These are phyloP conservation scores for Sarcoramphus papa DNA, from an alignment of 2,797 vertebrate species.

Conservation along the genomic window DNA sequence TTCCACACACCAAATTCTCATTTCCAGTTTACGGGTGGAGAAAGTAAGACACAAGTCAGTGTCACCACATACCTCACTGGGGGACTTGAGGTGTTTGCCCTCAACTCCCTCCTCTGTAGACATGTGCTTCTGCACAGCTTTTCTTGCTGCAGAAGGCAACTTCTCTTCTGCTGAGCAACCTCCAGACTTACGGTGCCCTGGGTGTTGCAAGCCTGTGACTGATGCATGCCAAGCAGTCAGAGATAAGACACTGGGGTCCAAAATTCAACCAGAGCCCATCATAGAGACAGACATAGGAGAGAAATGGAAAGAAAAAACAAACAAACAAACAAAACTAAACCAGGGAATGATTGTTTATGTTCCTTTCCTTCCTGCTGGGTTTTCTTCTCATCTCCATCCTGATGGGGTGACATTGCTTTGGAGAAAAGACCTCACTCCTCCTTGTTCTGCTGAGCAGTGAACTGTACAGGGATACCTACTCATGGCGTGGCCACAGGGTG, in stretches of 20 bases:
- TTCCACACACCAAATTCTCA: neutral
- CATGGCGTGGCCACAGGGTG: accelerated
- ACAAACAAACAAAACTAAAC: neutral
- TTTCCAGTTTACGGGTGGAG: neutral
- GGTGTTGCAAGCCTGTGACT: neutral
- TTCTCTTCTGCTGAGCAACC: neutral
- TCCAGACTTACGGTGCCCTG: neutral
- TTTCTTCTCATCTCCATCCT: neutral
- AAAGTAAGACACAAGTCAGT: neutral
- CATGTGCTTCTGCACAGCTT: neutral
- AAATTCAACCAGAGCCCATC: neutral
- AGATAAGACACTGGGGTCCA: neutral
- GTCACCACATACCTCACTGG: neutral
- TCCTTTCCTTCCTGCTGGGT: neutral
- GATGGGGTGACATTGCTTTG: neutral
- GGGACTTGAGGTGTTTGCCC: neutral
- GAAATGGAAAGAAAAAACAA: neutral
- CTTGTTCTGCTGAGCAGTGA: neutral
- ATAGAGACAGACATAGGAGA: neutral
- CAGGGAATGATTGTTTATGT: neutral
- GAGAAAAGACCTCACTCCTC: neutral
- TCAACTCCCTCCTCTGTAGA: neutral
- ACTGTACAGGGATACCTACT: neutral
- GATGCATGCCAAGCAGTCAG: neutral
- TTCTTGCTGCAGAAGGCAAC: neutral